Base-by-base conservation (phyloP, 2,797 vertebrate genomes). In the Epinephelus malabaricus region DNA sequence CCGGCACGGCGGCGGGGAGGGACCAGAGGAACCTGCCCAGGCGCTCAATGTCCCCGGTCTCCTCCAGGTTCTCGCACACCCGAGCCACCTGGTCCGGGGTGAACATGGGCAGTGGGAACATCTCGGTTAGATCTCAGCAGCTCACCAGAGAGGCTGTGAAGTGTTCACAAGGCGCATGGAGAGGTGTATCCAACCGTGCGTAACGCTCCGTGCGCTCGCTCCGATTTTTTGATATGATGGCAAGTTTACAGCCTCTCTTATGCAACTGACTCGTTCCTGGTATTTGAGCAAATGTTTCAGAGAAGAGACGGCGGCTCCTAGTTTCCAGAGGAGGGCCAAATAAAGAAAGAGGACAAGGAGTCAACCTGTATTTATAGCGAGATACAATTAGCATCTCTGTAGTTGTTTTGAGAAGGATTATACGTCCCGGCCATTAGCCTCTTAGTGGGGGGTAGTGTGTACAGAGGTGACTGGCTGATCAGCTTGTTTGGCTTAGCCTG, bases 361-460 rank as follows among this genome's bases (percentile, higher is more conserved):
- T 93, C 91, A 78, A 81, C 34, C 80, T 47, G 92, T 94, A 96
- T 96, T 95, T 96, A 96, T 95, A 96, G 91, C 66, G 6, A 43
- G 94, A 92, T 92, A 87, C 92, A 93, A 95, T 96, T 96, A 95
- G 96, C 95, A 94, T 95, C 91, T 93, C 90, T 94, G 93, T 88
- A 72, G 90, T 94, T 96, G 95, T 95, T 96, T 95, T 95, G 92
- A 94, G 94, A 93, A 91, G 92, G 96, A 96, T 96, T 96, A 96
- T 84, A 77, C 50, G 62, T 84, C 89, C 83, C 45, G 63, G 84
- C 93, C 94, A 95, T 96, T 95, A 95, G 93, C 93, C 86, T 91
- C 95, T 95, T 94, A 91, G 94, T 78, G 85, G 95, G 94, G 94
- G 95, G 93, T 73, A 69, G 86, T 88, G 90, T 86, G 90, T 90